Conservation (phyloP, 2,113 vertebrate species). For the Buteo buteo region DNA sequence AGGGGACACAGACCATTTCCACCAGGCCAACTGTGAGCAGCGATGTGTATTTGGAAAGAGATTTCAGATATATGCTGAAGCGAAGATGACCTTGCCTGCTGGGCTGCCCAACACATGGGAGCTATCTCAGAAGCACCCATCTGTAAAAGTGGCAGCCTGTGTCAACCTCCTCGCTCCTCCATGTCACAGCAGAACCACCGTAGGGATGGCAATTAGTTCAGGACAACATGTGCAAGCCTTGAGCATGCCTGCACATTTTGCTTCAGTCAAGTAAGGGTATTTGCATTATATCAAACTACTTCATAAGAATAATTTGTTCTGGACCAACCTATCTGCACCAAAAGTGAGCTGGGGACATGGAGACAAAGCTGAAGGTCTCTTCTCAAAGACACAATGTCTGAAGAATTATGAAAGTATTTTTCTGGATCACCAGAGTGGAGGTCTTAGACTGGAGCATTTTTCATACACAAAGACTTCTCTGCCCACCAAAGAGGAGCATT, state of each 20-base stretch:
- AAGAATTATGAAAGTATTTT: background rate
- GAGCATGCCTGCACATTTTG: fast-evolving
- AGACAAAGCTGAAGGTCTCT: background rate
- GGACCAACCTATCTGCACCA: background rate
- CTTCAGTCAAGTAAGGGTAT: background rate
- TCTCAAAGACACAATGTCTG: background rate
- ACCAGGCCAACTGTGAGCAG: background rate
- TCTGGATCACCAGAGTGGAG: background rate
- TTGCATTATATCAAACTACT: background rate
- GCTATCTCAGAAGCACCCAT: background rate
- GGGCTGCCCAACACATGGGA: background rate
- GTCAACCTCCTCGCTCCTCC: background rate
- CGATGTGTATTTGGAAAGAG: background rate
- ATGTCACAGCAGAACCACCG: background rate
- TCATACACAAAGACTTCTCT: background rate
- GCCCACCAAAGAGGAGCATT: background rate
- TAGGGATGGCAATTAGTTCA: background rate
- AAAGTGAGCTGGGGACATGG: fast-evolving
- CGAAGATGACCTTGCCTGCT: background rate
- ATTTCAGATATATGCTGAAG: background rate
- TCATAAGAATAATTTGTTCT: background rate
- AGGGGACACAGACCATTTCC: background rate
- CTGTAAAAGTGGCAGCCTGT: background rate
- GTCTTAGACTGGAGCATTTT: background rate
- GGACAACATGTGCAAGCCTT: fast-evolving